Conservation (phyloP, 1,140 invertebrate species). For the Ceratina japonica region DNA sequence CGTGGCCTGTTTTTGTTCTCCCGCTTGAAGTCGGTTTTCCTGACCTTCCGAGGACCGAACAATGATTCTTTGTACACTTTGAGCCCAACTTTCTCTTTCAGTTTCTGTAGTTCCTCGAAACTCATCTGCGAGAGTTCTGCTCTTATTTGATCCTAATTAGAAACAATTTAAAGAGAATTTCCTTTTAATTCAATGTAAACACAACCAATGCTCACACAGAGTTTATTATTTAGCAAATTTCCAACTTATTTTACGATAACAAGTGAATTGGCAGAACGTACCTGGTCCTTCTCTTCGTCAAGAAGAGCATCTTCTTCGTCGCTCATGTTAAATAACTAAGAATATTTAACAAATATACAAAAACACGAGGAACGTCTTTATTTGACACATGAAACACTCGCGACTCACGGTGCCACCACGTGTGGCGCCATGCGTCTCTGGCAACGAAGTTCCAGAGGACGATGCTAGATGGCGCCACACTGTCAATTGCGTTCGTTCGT, state of each 20-base stretch:
- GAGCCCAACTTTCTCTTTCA: constrained; percentile 88
- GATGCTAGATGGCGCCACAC: neutral
- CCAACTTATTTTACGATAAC: neutral
- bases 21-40: constrained; percentile 80
- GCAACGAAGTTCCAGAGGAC: neutral
- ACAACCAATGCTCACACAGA: constrained; percentile 20
- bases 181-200: neutral
- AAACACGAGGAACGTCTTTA: neutral
- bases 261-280: constrained; percentile 35
- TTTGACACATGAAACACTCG: neutral
- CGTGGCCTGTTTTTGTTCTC: constrained; percentile 87
- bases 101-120: constrained; percentile 88
- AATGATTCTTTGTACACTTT: constrained; percentile 90
- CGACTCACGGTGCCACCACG: too few relatives aligned
- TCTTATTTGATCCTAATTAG: constrained; percentile 72
- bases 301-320: constrained; percentile 53
- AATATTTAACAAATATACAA: neutral
- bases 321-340: constrained; percentile 53
- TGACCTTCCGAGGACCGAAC: constrained; percentile 80
- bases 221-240: neutral
- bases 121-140: constrained; percentile 84
- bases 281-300: constrained; percentile 56
- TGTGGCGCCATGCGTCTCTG: too few relatives aligned
- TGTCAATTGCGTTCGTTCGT: neutral
- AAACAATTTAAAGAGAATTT: neutral